A percentile compares a stretch with the other conserved stretches of the same genome.
Evolutionary conservation across 1,140 invertebrate species (phyloP).

Genomic region (Drosophila neocordata): DNA sequence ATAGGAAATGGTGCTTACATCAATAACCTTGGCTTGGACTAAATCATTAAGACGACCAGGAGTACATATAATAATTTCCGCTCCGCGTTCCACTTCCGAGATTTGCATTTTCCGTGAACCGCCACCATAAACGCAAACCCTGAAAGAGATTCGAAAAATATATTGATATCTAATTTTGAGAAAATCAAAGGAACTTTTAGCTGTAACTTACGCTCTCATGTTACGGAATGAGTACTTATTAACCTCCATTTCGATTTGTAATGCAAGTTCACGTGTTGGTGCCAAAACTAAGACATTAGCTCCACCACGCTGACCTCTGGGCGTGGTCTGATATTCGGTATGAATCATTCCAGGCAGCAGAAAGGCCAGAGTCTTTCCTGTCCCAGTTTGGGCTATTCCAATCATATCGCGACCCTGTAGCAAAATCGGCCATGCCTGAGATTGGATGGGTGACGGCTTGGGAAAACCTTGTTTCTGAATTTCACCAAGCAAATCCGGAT

Average conservation of each 20-base stretch:
- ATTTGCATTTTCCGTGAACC: slow-evolving; percentile 91
- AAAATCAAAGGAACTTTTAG: neutral
- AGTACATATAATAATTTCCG: slow-evolving; percentile 95
- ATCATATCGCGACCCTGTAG: slow-evolving; percentile 94
- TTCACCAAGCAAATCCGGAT: slow-evolving; percentile 92
- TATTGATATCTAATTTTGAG: no score
- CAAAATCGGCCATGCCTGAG: slow-evolving; percentile 94
- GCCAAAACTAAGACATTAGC: slow-evolving; percentile 94
- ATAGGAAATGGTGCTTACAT: slow-evolving; percentile 91
- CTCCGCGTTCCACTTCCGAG: slow-evolving; percentile 87
- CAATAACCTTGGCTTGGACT: slow-evolving; percentile 86
- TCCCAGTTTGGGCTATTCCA: slow-evolving; percentile 96
- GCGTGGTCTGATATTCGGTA: slow-evolving; percentile 90
- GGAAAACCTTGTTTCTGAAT: slow-evolving; percentile 90
- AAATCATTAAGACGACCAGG: slow-evolving; percentile 95
- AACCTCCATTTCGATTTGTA: slow-evolving; percentile 95
- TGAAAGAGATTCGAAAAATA: slow-evolving; percentile 60
- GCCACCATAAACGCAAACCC: slow-evolving; percentile 94
- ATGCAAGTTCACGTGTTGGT: slow-evolving; percentile 94
- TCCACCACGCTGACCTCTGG: slow-evolving; percentile 87
- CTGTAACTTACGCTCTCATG: slow-evolving; percentile 89
- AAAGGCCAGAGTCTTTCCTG: slow-evolving; percentile 96
- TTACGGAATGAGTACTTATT: slow-evolving; percentile 92
- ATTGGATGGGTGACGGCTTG: slow-evolving; percentile 94
- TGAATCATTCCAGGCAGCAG: slow-evolving; percentile 95